phyloP scores from a whole-genome alignment of 2,797 vertebrate genomes.

The Phrynocephalus guinanensis region DNA sequence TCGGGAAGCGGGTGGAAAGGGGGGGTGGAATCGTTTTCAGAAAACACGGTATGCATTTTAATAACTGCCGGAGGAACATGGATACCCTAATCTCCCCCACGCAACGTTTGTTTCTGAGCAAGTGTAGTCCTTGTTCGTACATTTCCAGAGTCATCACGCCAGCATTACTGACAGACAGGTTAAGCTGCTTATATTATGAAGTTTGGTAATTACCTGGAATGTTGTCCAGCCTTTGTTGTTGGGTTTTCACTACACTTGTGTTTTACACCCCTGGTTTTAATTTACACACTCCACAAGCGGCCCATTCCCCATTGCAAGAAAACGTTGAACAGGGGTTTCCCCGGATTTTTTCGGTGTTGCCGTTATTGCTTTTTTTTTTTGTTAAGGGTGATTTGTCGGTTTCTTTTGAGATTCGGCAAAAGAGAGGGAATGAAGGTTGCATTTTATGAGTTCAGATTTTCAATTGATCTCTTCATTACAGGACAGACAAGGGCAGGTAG shows the following conservation, averaged over 20 bases:
- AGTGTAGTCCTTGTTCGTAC: no score
- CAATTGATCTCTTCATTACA: not conserved
- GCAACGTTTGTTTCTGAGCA: not conserved
- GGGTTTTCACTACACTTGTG: not conserved
- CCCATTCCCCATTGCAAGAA: not conserved
- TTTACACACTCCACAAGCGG: not conserved
- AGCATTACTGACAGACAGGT: no score
- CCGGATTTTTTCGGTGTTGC: not conserved
- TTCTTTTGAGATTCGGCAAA: not conserved
- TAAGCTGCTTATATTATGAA: not conserved
- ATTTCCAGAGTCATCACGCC: no score
- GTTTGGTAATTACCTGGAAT: not conserved
- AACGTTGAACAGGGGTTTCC: not conserved
- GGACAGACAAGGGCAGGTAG: no score
- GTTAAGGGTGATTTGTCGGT: not conserved
- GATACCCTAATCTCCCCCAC: not conserved
- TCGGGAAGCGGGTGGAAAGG: not conserved
- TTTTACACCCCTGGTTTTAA: not conserved
- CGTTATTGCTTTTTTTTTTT: not conserved
- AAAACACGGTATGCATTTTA: not conserved
- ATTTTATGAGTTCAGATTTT: not conserved
- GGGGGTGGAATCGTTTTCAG: no score
- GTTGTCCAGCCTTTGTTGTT: not conserved
- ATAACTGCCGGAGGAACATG: not conserved
- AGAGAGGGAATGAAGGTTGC: not conserved